These are phyloP conservation scores for Oophaga pumilio DNA, from an alignment of 2,113 vertebrate species.

Conservation along the genomic window DNA sequence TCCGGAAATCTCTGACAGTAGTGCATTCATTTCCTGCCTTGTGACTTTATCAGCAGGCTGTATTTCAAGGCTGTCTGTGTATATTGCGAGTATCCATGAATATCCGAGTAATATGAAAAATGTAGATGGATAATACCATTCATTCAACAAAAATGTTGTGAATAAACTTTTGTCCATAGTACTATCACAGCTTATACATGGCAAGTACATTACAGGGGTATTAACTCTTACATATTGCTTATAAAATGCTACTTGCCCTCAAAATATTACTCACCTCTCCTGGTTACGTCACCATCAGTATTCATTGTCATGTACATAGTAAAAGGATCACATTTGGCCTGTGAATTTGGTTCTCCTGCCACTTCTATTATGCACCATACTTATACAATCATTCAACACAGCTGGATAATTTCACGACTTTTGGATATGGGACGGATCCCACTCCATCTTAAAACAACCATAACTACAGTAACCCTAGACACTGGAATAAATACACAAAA, in stretches of 20 bases:
- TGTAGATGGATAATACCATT: neutral
- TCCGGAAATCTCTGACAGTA: constrained; percentile 33
- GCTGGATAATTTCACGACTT: no score
- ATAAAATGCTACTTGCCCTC: neutral
- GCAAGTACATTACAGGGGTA: neutral
- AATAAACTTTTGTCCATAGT: neutral
- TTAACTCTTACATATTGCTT: neutral
- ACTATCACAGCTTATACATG: neutral
- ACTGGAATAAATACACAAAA: no score
- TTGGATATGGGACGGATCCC: no score
- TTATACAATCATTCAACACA: no score
- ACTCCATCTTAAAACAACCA: no score
- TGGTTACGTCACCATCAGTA: no score
- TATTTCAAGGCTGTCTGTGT: neutral
- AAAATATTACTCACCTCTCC: no score
- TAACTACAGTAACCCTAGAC: no score
- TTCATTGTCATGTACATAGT: no score
- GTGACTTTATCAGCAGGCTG: constrained; percentile 43
- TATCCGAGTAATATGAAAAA: constrained; percentile 22
- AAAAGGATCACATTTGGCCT: no score
- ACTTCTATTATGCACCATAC: no score
- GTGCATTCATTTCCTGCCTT: constrained; percentile 41
- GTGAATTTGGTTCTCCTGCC: no score
- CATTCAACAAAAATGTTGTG: neutral
- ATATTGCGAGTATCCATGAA: neutral